Percentiles rank a stretch among this genome's conserved stretches.
Evolutionary conservation across 2,888 invertebrate species (phyloP).

Genomic region (Mimachlamys varia): DNA sequence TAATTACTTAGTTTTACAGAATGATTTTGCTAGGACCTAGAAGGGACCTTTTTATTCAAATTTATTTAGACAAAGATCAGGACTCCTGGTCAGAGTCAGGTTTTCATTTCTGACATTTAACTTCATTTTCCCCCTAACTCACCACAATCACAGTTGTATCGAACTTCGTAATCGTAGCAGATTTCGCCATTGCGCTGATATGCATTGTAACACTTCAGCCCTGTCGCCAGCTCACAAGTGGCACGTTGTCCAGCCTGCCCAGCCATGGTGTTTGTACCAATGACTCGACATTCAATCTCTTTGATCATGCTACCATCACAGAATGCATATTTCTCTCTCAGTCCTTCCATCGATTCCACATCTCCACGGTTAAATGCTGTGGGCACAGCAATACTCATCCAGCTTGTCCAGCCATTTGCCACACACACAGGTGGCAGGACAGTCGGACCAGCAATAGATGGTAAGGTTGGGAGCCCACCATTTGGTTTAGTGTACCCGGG

Average conservation of each 20-base stretch:
- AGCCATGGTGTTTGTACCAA: constrained; percentile 85
- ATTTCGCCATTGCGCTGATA: constrained; percentile 58
- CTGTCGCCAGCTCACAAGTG: constrained; percentile 85
- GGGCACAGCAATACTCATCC: constrained; percentile 86
- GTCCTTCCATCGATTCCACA: constrained; percentile 68
- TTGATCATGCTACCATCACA: constrained; percentile 75
- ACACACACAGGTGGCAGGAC: constrained; percentile 82
- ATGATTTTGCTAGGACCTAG: no score
- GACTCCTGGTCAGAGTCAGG: no score
- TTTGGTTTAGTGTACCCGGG: not conserved
- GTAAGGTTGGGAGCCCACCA: constrained; percentile 37
- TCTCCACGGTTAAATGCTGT: constrained; percentile 74
- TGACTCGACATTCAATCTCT: constrained; percentile 90
- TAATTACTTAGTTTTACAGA: no score
- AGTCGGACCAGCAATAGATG: constrained; percentile 38
- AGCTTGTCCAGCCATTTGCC: constrained; percentile 89
- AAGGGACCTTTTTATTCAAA: no score
- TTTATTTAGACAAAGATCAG: no score
- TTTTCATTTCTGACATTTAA: no score
- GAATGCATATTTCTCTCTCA: constrained; percentile 67
- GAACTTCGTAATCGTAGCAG: constrained; percentile 78
- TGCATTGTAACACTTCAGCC: constrained; percentile 67
- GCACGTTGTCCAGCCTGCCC: constrained; percentile 89
- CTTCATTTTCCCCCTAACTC: constrained; percentile 46
- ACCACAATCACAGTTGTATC: constrained; percentile 83